phyloP scores from a whole-genome alignment of 2,797 vertebrate species.

The Sitta carolinensis region DNA sequence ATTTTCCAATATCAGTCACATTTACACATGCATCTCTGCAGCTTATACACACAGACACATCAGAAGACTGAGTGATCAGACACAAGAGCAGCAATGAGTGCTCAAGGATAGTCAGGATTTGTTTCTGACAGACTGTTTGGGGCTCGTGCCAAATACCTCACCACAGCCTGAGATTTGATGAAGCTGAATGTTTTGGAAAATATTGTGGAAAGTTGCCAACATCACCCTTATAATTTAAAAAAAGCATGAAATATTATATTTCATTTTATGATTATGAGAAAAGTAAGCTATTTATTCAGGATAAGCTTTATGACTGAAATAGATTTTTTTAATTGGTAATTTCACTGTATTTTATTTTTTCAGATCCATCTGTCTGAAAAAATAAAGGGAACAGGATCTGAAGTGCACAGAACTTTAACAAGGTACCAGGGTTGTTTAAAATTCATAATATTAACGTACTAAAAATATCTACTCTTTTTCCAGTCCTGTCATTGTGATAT shows the following conservation, averaged over 20 bases:
- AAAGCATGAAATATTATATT: neutral
- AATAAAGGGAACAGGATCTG: neutral
- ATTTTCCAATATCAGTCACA: neutral
- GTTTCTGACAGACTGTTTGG: neutral
- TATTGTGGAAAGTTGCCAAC: neutral
- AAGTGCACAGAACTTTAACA: neutral
- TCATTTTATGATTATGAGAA: neutral
- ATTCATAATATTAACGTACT: neutral
- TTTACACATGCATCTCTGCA: neutral
- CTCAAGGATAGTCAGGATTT: neutral
- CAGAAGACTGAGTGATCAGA: neutral
- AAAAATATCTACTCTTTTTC: neutral
- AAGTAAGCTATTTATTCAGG: neutral
- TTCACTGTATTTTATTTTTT: neutral
- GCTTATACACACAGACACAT: accelerated
- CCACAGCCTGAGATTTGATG: neutral
- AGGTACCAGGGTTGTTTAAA: neutral
- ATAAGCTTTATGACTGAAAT: neutral
- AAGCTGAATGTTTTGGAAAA: neutral
- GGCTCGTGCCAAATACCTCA: neutral
- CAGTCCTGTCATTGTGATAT: neutral
- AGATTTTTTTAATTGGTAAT: neutral
- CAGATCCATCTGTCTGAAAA: neutral
- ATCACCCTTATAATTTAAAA: neutral
- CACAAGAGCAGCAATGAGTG: neutral